Evolutionary conservation across 2,113 vertebrate species (phyloP).

Genomic region (Microcebus murinus): DNA sequence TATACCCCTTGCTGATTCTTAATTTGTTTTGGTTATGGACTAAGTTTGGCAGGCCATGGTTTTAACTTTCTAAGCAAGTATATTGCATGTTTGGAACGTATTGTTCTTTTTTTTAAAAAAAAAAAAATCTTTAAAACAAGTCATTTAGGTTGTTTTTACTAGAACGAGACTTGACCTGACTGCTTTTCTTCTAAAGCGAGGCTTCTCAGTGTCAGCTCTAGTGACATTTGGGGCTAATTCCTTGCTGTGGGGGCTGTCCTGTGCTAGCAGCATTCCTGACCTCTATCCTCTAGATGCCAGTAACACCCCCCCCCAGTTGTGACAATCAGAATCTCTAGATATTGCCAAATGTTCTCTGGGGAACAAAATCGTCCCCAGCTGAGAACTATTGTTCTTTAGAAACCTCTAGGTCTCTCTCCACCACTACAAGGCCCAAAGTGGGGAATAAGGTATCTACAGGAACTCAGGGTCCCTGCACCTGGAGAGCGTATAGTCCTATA

Average conservation of each 20-base stretch:
- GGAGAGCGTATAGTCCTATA: neutral
- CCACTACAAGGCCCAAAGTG: neutral
- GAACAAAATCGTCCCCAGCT: neutral
- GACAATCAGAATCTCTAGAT: neutral
- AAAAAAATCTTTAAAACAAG: neutral
- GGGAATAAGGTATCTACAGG: neutral
- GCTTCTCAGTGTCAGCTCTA: neutral
- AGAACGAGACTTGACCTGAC: neutral
- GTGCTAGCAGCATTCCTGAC: neutral
- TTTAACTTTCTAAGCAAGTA: neutral
- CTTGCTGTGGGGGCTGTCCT: neutral
- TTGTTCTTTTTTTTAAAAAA: neutral
- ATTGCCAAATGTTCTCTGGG: neutral
- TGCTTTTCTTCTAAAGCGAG: neutral
- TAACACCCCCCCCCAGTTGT: neutral
- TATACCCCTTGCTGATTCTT: neutral
- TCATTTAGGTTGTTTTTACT: neutral
- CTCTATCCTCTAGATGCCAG: neutral
- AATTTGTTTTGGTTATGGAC: neutral
- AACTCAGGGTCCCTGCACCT: neutral
- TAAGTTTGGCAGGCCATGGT: neutral
- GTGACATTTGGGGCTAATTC: neutral
- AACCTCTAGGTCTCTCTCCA: neutral
- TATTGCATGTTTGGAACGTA: neutral
- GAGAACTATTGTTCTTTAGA: neutral